Conservation (phyloP, 2,888 invertebrate species). For the Geotrupes spiniger region DNA sequence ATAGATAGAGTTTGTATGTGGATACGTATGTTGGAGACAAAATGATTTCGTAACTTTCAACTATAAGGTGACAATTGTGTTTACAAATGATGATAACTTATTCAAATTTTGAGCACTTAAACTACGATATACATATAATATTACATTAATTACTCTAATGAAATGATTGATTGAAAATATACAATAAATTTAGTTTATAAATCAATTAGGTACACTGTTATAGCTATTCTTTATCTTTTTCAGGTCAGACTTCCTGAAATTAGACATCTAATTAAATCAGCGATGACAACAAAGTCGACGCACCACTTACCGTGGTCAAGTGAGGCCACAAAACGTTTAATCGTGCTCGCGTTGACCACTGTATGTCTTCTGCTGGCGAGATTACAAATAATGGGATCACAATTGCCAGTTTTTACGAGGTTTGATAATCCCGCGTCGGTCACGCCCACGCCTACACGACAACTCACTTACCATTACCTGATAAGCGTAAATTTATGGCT, state of each 20-base stretch:
- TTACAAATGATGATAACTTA: too few relatives aligned
- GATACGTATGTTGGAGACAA: too few relatives aligned
- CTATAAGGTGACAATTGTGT: too few relatives aligned
- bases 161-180: too few relatives aligned
- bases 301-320: constrained; percentile 58
- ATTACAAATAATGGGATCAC: constrained; percentile 93
- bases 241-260: constrained; percentile 55
- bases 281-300: constrained; percentile 55
- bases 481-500: constrained; percentile 89
- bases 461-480: constrained; percentile 90
- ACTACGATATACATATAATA: too few relatives aligned
- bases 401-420: constrained; percentile 92
- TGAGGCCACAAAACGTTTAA: constrained; percentile 72
- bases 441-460: constrained; percentile 76
- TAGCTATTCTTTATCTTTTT: constrained; percentile 25
- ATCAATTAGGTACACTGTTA: too few relatives aligned
- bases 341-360: constrained; percentile 77
- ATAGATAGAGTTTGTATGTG: too few relatives aligned
- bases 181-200: too few relatives aligned
- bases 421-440: constrained; percentile 98
- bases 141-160: too few relatives aligned
- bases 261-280: constrained; percentile 50
- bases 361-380: constrained; percentile 77
- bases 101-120: too few relatives aligned
- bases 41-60: too few relatives aligned